These are phyloP conservation scores for Oryzias sinensis DNA, from an alignment of 2,797 vertebrate species.

Conservation along the genomic window DNA sequence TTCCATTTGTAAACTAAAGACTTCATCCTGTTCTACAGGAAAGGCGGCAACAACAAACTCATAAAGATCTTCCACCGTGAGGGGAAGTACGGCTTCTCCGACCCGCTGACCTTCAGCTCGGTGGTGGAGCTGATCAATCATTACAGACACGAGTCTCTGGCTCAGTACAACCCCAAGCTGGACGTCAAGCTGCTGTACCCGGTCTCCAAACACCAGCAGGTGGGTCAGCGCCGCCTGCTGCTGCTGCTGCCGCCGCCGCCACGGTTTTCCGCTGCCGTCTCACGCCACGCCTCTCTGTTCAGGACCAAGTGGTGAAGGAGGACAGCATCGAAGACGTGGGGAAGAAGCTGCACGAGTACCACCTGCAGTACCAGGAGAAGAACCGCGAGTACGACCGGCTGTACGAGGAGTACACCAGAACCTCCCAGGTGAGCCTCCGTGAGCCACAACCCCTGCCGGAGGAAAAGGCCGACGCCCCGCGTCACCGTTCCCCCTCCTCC, in stretches of 20 bases:
- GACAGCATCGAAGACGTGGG: constrained; percentile 97
- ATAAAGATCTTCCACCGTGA: constrained; percentile 99
- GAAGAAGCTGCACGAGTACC: constrained; percentile 98
- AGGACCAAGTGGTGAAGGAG: constrained; percentile 99
- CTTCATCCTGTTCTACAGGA: constrained; percentile 73
- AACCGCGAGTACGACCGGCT: constrained; percentile 94
- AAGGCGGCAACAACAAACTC: constrained; percentile 98
- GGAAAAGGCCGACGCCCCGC: too few species aligned
- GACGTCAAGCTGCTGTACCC: constrained; percentile 96
- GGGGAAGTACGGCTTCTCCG: constrained; percentile 97
- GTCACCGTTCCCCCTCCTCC: neutral
- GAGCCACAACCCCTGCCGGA: too few species aligned
- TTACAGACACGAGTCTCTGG: constrained; percentile 94
- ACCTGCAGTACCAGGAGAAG: constrained; percentile 97
- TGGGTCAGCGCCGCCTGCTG: constrained; percentile 38
- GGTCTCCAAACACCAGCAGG: constrained; percentile 97
- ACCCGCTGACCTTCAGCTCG: constrained; percentile 95
- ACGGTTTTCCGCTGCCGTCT: neutral
- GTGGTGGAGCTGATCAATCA: constrained; percentile 98
- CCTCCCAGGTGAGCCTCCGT: constrained; percentile 84
- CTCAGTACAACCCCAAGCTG: constrained; percentile 97
- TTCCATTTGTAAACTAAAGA: too few species aligned
- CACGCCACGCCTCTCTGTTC: neutral
- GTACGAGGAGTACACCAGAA: constrained; percentile 97
- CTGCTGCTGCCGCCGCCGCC: neutral